These are phyloP conservation scores for Pentalonia nigronervosa DNA, from an alignment of 1,140 invertebrate genomes.

Conservation along the genomic window DNA sequence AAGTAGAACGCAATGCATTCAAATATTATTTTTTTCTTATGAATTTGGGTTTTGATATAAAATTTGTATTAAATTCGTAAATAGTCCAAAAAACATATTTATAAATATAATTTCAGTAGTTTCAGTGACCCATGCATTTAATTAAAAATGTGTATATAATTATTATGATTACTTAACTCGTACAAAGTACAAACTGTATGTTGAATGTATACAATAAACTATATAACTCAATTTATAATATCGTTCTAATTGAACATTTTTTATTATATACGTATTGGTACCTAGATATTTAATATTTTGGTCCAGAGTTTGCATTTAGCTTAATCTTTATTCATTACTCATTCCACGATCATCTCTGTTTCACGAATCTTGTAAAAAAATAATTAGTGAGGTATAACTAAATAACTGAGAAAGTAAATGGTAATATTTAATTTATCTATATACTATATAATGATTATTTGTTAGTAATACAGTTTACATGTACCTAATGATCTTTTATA, in stretches of 20 bases:
- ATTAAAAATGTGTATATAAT: neutral
- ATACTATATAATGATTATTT: too few relatives aligned
- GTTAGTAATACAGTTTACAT: too few relatives aligned
- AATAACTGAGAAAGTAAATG: too few relatives aligned
- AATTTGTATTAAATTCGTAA: neutral
- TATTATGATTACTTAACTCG: neutral
- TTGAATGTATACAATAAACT: neutral
- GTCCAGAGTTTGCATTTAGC: too few relatives aligned
- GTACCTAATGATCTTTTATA: too few relatives aligned
- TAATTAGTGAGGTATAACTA: too few relatives aligned
- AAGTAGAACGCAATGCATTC: conserved; percentile 63
- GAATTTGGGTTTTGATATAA: neutral
- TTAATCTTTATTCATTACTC: too few relatives aligned
- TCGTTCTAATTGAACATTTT: neutral
- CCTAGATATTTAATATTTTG: too few relatives aligned
- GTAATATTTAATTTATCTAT: too few relatives aligned
- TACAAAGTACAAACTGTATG: neutral
- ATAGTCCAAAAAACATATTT: neutral
- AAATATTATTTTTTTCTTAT: neutral
- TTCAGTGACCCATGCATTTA: neutral
- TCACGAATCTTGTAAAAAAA: too few relatives aligned
- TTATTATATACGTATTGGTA: neutral
- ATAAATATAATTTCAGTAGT: neutral
- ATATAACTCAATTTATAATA: neutral
- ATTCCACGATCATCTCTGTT: too few relatives aligned